Evolutionary conservation across 2,888 invertebrate species (phyloP), one percentile per base, ranked within the genome.

Genomic region (Dolichopus griseipennis): DNA sequence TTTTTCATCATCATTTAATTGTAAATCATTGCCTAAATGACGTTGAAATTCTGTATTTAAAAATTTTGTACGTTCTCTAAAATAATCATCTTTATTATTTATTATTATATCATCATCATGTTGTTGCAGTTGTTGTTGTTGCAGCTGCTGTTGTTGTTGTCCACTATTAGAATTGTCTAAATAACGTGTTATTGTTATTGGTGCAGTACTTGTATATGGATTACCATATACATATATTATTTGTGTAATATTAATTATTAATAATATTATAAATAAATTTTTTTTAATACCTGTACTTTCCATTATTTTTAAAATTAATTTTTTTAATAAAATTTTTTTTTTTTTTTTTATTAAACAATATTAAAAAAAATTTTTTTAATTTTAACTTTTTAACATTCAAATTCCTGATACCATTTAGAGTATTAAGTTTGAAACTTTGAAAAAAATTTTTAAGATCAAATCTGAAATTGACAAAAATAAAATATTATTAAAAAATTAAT

Each of bases 21-120:
- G 67, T 3, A 82, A 73, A 65, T 79, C 79, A 1, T 83, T 84
- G n/a, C 88, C 88, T 10, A 88, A 72, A 0, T 82, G 74, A 8
- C 78, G 71, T 0, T 76, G 76, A 20, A 83, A 75, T 76, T 88
- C 88, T 41, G 80, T 79, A 67, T 79, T 74, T 15, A 86, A 74
- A 52, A 88, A 78, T 65, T 81, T 76, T 6, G 76, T 77, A 15
- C 88, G 80, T 69, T 77, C 73, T 8, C 66, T 64, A 70, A 72
- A 72, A 68, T 81, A 81, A 22, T 75, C 73, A 3, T 71, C 70
- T 8, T 37, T 37, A 27, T 12, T 41, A 41, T 41, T 41, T 5
- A 15, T 41, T 41, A 41, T 41, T 41, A 12, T 41, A 6, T 12
- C 9, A 6, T 12, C 15, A n/a, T n/a, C 27, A 2, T n/a, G n/a